These are phyloP conservation scores for Pissodes strobi DNA, from an alignment of 1,140 invertebrate species.

Conservation along the genomic window DNA sequence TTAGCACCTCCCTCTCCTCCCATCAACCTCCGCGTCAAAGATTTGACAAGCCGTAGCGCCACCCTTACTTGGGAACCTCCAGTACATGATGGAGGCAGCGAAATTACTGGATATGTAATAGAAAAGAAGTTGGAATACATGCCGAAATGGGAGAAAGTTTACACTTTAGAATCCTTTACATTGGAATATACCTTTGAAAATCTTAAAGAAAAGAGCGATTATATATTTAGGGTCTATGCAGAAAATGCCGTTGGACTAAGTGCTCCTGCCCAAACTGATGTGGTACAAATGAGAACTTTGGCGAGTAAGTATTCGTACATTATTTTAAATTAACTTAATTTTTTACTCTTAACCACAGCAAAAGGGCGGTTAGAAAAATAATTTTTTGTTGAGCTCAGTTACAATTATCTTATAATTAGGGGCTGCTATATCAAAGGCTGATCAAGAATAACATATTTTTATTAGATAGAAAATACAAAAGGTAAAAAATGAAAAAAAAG, in stretches of 20 bases:
- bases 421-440: no score
- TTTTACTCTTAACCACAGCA: no score
- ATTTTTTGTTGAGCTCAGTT: no score
- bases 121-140: constrained; percentile 80
- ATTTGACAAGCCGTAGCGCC: constrained; percentile 83
- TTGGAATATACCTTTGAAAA: constrained; percentile 82
- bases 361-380: no score
- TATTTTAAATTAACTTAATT: constrained; percentile 2
- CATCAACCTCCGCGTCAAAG: constrained; percentile 74
- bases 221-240: constrained; percentile 88
- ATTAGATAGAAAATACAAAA: no score
- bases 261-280: constrained; percentile 75
- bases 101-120: constrained; percentile 89
- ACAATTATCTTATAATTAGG: no score
- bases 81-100: constrained; percentile 79
- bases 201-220: constrained; percentile 85
- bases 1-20: constrained; percentile 82
- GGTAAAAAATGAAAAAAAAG: no score
- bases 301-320: constrained; percentile 80
- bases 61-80: constrained; percentile 88
- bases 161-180: constrained; percentile 78
- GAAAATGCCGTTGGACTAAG: constrained; percentile 89
- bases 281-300: constrained; percentile 87
- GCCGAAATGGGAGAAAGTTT: constrained; percentile 87
- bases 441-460: no score